These are phyloP conservation scores for Nibea coibor DNA, from an alignment of 2,113 vertebrate genomes.

Conservation along the genomic window DNA sequence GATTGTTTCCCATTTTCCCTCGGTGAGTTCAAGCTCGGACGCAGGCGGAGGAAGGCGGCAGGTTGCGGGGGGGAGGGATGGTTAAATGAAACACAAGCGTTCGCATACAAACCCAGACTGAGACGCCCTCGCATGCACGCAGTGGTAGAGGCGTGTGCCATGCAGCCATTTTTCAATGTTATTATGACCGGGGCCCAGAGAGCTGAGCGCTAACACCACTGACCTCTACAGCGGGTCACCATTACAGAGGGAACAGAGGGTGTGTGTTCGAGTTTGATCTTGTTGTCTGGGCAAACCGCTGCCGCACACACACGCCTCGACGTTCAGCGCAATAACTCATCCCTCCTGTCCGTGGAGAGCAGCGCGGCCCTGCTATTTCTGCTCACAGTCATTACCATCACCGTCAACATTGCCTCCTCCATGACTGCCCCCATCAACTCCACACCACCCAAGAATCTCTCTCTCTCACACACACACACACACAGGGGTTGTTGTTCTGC, in stretches of 20 bases:
- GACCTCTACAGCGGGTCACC: slow-evolving; percentile 63
- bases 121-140: slow-evolving; percentile 1
- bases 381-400: slow-evolving; percentile 55
- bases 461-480: slow-evolving; percentile 21
- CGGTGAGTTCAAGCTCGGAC: slow-evolving; percentile 36
- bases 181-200: slow-evolving; percentile 39
- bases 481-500: slow-evolving; percentile 34
- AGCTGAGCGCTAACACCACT: slow-evolving; percentile 30
- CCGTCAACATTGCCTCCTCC: slow-evolving; percentile 36
- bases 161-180: slow-evolving; percentile 64
- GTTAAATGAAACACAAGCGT: slow-evolving; percentile 35
- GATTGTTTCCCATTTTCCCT: slow-evolving; percentile 77
- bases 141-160: slow-evolving; percentile 22
- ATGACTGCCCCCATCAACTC: slow-evolving; percentile 23
- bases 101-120: not conserved
- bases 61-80: not conserved
- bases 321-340: slow-evolving; percentile 43
- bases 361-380: slow-evolving; percentile 46
- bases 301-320: slow-evolving; percentile 11
- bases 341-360: slow-evolving; percentile 8
- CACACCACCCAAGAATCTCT: slow-evolving; percentile 36
- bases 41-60: slow-evolving; percentile 8
- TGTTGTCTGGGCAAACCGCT: slow-evolving; percentile 10
- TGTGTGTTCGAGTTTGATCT: slow-evolving; percentile 19
- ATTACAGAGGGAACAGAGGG: not conserved